Base-by-base conservation (phyloP, 2,888 invertebrate species). In the Cosmia trapezina region DNA sequence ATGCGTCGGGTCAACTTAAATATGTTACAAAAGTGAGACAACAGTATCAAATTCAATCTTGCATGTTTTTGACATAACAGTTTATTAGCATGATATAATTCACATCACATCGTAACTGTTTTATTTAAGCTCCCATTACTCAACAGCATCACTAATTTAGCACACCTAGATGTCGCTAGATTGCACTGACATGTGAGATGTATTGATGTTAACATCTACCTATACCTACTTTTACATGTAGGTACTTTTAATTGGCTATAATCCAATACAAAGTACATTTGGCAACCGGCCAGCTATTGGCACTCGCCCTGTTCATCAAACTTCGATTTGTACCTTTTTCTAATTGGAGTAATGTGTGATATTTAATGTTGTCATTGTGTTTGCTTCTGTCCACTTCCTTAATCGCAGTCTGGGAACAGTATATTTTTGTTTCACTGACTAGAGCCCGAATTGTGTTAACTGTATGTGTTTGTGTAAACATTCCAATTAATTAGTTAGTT, bases 191-290 rank as follows among this genome's bases (percentile, higher is more conserved):
- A 92, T 90, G 89, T 87, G 89, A 94, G 92, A 94, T 93, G 91
- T 93, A 95, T 93, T 92, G 93, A 94, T 93, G 93, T 89, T 90
- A 89, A 82, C 78, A 78, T 88, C 84, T 89, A 89, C 88, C 89
- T 90, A 91, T 90, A 85, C 75, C 81, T 85, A 90, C 90, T 90
- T 87, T 89, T 90, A 91, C 89, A 88, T 90, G 83, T 93, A 92
- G 91, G 91, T 93, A 93, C 93, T 95, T 95, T 95, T 96, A 96
- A 96, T 96, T 96, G 96, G 96, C 95, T 93, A 88, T 94, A 95
- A 95, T 96, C 96, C 96, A 96, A 95, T 95, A 93, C 94, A 94
- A 95, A 96, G 94, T 95, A 94, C 94, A 93, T 92, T 92, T 96
- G 96, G 96, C 94, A 87, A 4, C 9, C 1, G 49, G 93, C 96